Conservation (phyloP, 2,888 invertebrate species). For the Mycalesis mineus region DNA sequence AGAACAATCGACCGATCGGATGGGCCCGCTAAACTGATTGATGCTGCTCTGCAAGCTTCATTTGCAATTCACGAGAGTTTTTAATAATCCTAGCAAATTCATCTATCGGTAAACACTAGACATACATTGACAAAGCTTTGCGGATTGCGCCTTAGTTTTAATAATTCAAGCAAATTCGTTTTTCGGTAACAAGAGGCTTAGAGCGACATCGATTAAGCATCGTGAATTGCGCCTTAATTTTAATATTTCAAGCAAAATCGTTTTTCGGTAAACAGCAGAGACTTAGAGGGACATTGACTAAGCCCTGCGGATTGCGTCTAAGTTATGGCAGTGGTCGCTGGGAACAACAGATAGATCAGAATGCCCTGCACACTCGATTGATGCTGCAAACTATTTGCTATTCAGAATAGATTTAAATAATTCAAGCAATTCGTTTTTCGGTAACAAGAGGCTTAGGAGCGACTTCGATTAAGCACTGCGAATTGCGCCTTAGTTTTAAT, state of each 20-base stretch:
- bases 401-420: neutral
- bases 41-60: conserved; percentile 5
- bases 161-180: too few relatives aligned
- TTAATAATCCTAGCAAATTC: too few relatives aligned
- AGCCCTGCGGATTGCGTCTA: neutral
- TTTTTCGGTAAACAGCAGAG: neutral
- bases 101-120: neutral
- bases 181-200: too few relatives aligned
- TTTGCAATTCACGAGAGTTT: too few relatives aligned
- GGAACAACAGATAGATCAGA: neutral
- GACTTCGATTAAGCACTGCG: too few relatives aligned
- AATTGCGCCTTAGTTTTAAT: too few relatives aligned
- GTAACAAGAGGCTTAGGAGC: too few relatives aligned
- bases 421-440: too few relatives aligned
- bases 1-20: neutral
- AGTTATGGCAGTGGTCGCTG: neutral
- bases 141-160: neutral
- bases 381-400: conserved; percentile 7
- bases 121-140: neutral
- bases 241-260: too few relatives aligned
- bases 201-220: too few relatives aligned
- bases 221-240: too few relatives aligned
- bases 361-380: neutral
- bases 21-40: neutral
- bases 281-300: neutral